Percentiles rank a stretch among this genome's conserved stretches.
Conservation (phyloP, 2,113 vertebrate species). For the Stercorarius parasiticus region DNA sequence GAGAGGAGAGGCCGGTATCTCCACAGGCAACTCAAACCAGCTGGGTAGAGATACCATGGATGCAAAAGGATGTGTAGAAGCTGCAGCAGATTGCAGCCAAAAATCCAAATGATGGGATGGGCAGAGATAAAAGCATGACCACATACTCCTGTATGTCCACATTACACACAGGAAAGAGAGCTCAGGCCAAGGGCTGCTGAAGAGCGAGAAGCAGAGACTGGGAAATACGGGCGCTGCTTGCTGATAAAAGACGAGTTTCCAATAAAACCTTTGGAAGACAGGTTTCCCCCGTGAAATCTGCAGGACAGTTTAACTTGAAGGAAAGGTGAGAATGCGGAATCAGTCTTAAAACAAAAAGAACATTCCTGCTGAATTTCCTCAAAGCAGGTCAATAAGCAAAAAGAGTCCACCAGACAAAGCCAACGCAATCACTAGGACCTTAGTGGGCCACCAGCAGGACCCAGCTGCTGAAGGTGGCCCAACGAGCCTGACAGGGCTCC, state of each 20-base stretch:
- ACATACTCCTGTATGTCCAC: not conserved
- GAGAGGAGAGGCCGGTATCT: not conserved
- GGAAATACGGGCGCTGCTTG: not conserved
- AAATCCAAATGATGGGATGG: not conserved
- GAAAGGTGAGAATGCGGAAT: not conserved
- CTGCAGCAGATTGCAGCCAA: not conserved
- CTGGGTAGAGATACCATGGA: not conserved
- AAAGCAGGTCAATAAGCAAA: not conserved
- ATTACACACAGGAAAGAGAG: accelerated
- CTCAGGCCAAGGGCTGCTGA: not conserved
- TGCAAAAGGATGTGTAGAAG: not conserved
- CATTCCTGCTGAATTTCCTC: not conserved
- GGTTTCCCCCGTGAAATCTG: not conserved
- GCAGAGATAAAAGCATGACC: not conserved
- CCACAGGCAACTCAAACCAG: not conserved
- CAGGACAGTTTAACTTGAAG: not conserved
- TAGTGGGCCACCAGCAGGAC: not conserved
- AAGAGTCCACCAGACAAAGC: not conserved
- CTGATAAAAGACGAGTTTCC: not conserved
- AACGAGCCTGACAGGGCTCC: not conserved
- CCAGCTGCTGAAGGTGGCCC: not conserved
- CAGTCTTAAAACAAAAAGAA: not conserved
- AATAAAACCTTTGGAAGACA: not conserved
- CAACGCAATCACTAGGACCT: not conserved
- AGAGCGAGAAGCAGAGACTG: not conserved